Conservation (phyloP, 2,113 vertebrate species). For the Macquaria ambigua region DNA sequence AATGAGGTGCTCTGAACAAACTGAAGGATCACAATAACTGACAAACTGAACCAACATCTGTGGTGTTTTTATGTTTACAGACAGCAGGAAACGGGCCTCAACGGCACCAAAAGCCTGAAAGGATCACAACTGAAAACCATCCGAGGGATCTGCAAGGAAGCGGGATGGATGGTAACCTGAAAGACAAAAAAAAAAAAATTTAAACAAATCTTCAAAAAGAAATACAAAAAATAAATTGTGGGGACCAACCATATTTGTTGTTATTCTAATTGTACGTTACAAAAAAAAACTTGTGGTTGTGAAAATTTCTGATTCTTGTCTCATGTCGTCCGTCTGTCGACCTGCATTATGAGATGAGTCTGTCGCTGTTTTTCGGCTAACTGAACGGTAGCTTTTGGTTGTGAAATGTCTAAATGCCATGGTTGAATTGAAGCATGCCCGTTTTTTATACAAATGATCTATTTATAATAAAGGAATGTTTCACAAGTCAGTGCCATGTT, state of each 20-base stretch:
- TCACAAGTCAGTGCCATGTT: constrained; percentile 91
- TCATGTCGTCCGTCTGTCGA: constrained; percentile 88
- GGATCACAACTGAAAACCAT: constrained; percentile 15
- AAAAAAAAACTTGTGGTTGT: constrained; percentile 87
- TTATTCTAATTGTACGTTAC: constrained; percentile 94
- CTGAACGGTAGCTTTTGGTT: constrained; percentile 89
- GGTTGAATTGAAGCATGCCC: constrained; percentile 92
- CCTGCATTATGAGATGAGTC: constrained; percentile 90
- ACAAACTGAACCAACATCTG: constrained; percentile 37
- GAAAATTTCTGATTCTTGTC: constrained; percentile 92
- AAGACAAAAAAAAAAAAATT: constrained; percentile 36
- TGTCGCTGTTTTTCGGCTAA: constrained; percentile 90
- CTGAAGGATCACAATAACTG: constrained; percentile 30
- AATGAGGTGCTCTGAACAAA: constrained; percentile 71
- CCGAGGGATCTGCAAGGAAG: not conserved
- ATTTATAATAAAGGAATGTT: constrained; percentile 99
- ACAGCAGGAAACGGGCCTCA: constrained; percentile 49
- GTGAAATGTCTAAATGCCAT: constrained; percentile 92
- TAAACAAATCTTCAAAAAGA: constrained; percentile 38
- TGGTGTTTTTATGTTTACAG: constrained; percentile 67
- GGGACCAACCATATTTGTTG: constrained; percentile 90
- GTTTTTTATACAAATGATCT: constrained; percentile 98
- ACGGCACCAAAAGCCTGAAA: constrained; percentile 8
- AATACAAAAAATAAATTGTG: constrained; percentile 69
- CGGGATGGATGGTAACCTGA: not conserved